Conservation (phyloP, 2,888 invertebrate genomes). For the Strigamia crassipes region DNA sequence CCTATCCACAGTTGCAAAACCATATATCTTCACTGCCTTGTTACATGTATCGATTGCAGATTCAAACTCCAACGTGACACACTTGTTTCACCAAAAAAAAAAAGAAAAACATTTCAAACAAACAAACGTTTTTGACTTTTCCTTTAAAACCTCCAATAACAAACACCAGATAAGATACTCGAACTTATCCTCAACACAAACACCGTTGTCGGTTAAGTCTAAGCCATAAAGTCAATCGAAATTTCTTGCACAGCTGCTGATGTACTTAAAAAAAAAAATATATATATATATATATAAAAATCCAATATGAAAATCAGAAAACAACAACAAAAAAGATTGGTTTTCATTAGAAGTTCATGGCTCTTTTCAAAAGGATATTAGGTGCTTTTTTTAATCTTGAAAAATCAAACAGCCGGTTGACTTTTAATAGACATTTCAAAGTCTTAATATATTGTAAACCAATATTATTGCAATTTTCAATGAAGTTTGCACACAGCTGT, state of each 20-base stretch:
- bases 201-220: not conserved
- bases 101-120: not conserved
- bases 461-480: constrained; percentile 21
- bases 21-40: not conserved
- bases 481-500: constrained; percentile 11
- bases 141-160: not conserved
- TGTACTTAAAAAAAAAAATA: not conserved
- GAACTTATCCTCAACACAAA: not conserved
- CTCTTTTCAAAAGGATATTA: constrained; percentile 10
- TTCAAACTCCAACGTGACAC: not conserved
- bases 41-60: not conserved
- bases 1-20: not conserved
- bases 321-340: not conserved
- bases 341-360: not conserved
- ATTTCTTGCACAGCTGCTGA: not conserved
- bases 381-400: constrained; percentile 2
- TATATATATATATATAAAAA: not conserved
- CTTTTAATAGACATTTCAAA: constrained; percentile 29
- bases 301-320: not conserved
- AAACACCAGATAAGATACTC: not conserved
- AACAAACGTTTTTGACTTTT: not conserved
- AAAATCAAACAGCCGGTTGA: constrained; percentile 19
- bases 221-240: not conserved
- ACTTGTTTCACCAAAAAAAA: not conserved
- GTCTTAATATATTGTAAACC: constrained; percentile 21